phyloP scores from a whole-genome alignment of 2,888 invertebrate species.

The Acronicta leporina region DNA sequence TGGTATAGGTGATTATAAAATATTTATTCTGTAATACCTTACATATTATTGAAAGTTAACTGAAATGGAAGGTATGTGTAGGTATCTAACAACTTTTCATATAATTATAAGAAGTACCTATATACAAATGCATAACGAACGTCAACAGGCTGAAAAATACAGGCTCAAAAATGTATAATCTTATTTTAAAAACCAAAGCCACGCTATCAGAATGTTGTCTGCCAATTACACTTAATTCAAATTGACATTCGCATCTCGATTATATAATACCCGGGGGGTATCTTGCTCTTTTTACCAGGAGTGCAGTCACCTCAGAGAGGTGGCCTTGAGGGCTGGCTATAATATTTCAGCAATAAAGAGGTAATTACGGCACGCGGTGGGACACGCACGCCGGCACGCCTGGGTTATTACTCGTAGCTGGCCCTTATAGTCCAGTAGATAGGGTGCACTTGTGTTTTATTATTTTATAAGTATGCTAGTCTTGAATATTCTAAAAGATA shows the following conservation, averaged over 20 bases:
- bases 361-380: conserved; percentile 52
- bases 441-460: conserved; percentile 1
- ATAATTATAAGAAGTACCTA: too few relatives aligned
- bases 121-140: too few relatives aligned
- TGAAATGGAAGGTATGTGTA: too few relatives aligned
- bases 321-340: conserved; percentile 42
- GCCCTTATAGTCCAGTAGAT: conserved; percentile 41
- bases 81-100: too few relatives aligned
- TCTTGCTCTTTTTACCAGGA: conserved; percentile 42
- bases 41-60: too few relatives aligned
- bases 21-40: too few relatives aligned
- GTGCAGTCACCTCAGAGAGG: conserved; percentile 43
- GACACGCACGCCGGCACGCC: too few relatives aligned
- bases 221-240: conserved; percentile 25
- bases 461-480: neutral
- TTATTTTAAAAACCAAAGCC: neutral
- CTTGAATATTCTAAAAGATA: neutral
- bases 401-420: conserved; percentile 38
- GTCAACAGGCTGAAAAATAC: neutral
- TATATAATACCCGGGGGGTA: conserved; percentile 32
- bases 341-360: conserved; percentile 62
- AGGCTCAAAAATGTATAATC: neutral
- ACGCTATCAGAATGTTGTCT: neutral
- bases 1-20: too few relatives aligned
- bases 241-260: conserved; percentile 41